phyloP scores from a whole-genome alignment of 2,888 invertebrate genomes.

The Pycnomerus fuliginosus region DNA sequence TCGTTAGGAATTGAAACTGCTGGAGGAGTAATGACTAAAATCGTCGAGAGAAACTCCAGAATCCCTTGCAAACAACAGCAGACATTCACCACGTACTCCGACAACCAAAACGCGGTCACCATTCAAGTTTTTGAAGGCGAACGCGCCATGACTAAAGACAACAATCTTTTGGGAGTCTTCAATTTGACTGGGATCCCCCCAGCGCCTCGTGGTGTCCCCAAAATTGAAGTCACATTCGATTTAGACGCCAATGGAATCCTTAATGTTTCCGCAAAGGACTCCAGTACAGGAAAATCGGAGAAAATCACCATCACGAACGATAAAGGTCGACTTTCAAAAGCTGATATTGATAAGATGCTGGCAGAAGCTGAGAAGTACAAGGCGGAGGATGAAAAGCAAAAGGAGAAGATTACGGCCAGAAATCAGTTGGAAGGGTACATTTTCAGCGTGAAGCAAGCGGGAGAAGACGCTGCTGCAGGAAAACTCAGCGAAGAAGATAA shows the following conservation, averaged over 20 bases:
- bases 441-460: constrained; percentile 69
- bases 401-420: constrained; percentile 66
- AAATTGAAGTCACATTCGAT: constrained; percentile 80
- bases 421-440: constrained; percentile 79
- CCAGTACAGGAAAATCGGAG: constrained; percentile 75
- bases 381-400: constrained; percentile 71
- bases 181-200: constrained; percentile 82
- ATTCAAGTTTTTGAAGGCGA: constrained; percentile 88
- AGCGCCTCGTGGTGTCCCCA: constrained; percentile 78
- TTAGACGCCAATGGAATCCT: constrained; percentile 88
- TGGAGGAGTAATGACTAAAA: constrained; percentile 80
- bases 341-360: constrained; percentile 86
- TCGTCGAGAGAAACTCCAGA: constrained; percentile 80
- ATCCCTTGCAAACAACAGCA: constrained; percentile 79
- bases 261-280: constrained; percentile 76
- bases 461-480: constrained; percentile 63
- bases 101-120: constrained; percentile 88
- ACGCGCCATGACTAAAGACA: constrained; percentile 88
- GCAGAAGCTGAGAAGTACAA: constrained; percentile 77
- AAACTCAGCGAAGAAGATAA: constrained; percentile 73
- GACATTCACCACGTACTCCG: constrained; percentile 86
- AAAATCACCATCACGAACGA: constrained; percentile 86
- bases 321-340: constrained; percentile 79
- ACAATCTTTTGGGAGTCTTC: constrained; percentile 81
- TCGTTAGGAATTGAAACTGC: constrained; percentile 82